Base-by-base conservation (phyloP, 2,113 vertebrate genomes). In the Synodontis membranacea region DNA sequence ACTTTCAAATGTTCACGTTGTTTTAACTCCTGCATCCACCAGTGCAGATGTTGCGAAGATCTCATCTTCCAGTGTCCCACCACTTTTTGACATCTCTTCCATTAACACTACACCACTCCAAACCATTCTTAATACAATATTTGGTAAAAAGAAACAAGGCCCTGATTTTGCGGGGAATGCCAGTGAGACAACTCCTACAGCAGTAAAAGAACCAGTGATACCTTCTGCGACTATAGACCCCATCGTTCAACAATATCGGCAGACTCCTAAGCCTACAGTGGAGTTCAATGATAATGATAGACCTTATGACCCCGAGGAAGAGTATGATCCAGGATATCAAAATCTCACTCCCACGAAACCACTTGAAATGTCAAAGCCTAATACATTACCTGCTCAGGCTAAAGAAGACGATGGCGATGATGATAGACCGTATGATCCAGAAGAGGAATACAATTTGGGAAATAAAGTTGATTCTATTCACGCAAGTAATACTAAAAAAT, bases 371-470 rank as follows among this genome's bases (percentile, higher is more conserved):
- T 93, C 87, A 0, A 90, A 88, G 0, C 23, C 50, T 15, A 93
- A 94, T 23, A 89, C 87, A n/a, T 37, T 34, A 60, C 91, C 56
- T 2, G 89, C 91, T 0, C 88, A 83, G 9, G 0, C 93, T 86
- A 0, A 90, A 42, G 12, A n/a, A 19, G 1, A 3, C 58, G 94
- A 96, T n/a, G 95, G 96, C 76, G 96, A 94, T 50, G 92, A 97
- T 54, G 97, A 99, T 87, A 94, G 97, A 66, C 97, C 98, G 0
- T 99, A 99, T 12, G 97, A 99, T 91, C 98, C 98, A 4, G 97
- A 99, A 85, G 97, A 99, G 48, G 98, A 99, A 86, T 99, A 99
- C 10, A 94, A 96, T 80, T 96, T 97, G 0, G 95, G 95, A 87
- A 92, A 92, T 80, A 94, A 92, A 84, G 95, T 94, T 83, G 92